Conservation (phyloP, 2,888 invertebrate species). For the Rhimphoctona megacephalus region DNA sequence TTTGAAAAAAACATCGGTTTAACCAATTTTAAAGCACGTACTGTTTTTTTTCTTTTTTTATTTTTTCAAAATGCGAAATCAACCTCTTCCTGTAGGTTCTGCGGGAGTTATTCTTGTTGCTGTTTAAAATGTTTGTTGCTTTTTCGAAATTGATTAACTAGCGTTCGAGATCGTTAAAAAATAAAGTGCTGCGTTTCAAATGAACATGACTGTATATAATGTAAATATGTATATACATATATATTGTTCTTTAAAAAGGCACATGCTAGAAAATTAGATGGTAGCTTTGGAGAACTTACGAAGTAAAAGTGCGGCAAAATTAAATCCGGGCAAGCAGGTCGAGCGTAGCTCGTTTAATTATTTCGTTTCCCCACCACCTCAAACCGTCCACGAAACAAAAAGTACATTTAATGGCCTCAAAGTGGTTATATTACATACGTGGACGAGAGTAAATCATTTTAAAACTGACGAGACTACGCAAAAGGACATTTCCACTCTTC, state of each 20-base stretch:
- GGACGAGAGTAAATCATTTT: slow-evolving; percentile 42
- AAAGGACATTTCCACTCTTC: slow-evolving; percentile 15
- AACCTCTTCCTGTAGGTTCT: no score
- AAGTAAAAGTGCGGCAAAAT: slow-evolving; percentile 37
- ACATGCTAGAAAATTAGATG: slow-evolving; percentile 20
- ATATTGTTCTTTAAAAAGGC: not conserved
- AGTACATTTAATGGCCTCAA: slow-evolving; percentile 54
- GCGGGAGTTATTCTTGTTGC: no score
- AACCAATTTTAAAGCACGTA: no score
- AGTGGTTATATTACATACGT: slow-evolving; percentile 25
- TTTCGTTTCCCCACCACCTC: slow-evolving; percentile 40
- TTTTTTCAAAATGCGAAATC: no score
- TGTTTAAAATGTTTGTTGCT: no score
- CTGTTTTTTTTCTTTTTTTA: no score
- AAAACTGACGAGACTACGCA: slow-evolving; percentile 25
- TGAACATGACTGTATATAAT: not conserved
- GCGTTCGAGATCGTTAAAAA: no score
- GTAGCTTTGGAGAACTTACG: slow-evolving; percentile 27
- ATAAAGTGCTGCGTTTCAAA: no score
- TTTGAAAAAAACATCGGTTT: no score
- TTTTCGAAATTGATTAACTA: no score
- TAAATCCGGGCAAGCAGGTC: slow-evolving; percentile 48
- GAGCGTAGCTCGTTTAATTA: slow-evolving; percentile 60
- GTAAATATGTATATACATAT: not conserved
- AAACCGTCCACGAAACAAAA: slow-evolving; percentile 18